phyloP scores from a whole-genome alignment of 2,888 invertebrate genomes.

The Athetis lepigone region DNA sequence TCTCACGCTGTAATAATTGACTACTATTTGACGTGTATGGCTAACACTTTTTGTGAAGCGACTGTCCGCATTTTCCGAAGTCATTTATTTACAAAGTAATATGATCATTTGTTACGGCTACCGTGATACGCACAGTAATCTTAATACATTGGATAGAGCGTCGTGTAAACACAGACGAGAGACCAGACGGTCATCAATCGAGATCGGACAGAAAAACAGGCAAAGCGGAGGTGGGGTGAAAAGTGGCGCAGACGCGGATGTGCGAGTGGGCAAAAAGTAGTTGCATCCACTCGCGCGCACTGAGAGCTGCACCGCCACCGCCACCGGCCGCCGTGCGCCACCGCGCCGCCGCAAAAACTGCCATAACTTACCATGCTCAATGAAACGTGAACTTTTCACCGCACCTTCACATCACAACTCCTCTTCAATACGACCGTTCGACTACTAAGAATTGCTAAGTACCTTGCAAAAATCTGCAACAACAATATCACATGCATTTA shows the following conservation, averaged over 20 bases:
- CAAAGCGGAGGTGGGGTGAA: slow-evolving; percentile 77
- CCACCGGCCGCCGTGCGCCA: slow-evolving; percentile 11
- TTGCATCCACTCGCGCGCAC: slow-evolving; percentile 75
- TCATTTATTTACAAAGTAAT: slow-evolving; percentile 63
- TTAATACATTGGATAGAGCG: slow-evolving; percentile 60
- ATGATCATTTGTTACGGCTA: slow-evolving; percentile 70
- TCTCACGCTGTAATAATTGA: slow-evolving; percentile 48
- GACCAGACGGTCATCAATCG: slow-evolving; percentile 83
- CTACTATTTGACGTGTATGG: slow-evolving; percentile 36
- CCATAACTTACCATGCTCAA: slow-evolving; percentile 49
- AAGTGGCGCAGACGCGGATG: slow-evolving; percentile 85
- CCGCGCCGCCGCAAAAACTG: slow-evolving; percentile 44
- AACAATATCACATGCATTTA: slow-evolving; percentile 45
- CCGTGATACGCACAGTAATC: slow-evolving; percentile 76
- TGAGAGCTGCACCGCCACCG: slow-evolving; percentile 28
- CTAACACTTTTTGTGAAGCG: slow-evolving; percentile 56
- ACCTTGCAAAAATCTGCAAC: slow-evolving; percentile 32
- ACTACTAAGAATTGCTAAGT: slow-evolving; percentile 46
- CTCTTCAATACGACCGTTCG: slow-evolving; percentile 22
- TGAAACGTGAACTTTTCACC: slow-evolving; percentile 57
- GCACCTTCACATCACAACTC: slow-evolving; percentile 17
- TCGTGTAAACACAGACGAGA: slow-evolving; percentile 76
- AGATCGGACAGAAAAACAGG: slow-evolving; percentile 79
- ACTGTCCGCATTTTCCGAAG: slow-evolving; percentile 47
- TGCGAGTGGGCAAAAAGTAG: slow-evolving; percentile 76